Conservation (phyloP, 2,888 invertebrate genomes). For the Ramazzottius varieornatus region DNA sequence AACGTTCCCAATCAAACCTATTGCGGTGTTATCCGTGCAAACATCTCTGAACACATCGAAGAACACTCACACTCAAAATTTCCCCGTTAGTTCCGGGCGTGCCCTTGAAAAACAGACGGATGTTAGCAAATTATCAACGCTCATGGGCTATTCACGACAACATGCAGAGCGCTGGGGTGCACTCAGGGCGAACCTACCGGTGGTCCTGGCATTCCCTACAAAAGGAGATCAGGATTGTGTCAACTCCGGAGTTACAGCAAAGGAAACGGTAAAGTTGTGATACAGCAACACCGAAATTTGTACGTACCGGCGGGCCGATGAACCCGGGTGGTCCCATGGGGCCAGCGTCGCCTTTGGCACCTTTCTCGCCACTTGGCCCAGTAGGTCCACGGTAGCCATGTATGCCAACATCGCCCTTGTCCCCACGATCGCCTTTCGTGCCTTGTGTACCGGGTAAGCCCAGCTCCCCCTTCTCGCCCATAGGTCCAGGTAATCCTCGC, state of each 20-base stretch:
- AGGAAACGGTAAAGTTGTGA: background rate
- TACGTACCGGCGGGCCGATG: background rate
- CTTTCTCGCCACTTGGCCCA: conserved; percentile 40
- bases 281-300: background rate
- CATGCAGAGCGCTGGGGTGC: too few relatives aligned
- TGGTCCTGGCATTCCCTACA: background rate
- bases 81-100: background rate
- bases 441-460: conserved; percentile 37
- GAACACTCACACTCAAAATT: background rate
- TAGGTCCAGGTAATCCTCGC: background rate
- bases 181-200: too few relatives aligned
- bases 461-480: background rate
- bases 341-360: background rate
- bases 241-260: background rate
- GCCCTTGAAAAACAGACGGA: background rate
- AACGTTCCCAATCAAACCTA: too few relatives aligned
- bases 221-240: too few relatives aligned
- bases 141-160: too few relatives aligned
- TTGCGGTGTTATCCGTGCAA: too few relatives aligned
- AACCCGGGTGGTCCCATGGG: background rate
- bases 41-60: too few relatives aligned
- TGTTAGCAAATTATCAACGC: too few relatives aligned
- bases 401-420: conserved; percentile 42
- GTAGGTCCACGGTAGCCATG: conserved; percentile 32
- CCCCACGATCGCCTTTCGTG: conserved; percentile 63